Evolutionary conservation across 2,113 vertebrate species (phyloP).

Genomic region (Laterallus jamaicensis): DNA sequence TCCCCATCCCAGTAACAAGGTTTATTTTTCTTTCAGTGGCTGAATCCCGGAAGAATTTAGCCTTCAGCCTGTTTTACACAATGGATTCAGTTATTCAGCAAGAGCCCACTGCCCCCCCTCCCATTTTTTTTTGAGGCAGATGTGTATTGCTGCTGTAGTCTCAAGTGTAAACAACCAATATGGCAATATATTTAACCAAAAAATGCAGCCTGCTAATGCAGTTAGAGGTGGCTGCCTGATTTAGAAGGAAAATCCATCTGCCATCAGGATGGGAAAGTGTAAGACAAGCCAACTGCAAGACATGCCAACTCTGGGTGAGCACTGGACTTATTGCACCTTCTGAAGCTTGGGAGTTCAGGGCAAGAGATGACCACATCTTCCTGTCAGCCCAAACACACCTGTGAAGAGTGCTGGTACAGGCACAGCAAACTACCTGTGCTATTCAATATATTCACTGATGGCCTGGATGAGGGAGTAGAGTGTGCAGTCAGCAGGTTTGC

Average conservation of each 20-base stretch:
- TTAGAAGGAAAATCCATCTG: not conserved
- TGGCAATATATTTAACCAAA: not conserved
- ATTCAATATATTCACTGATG: too few relatives aligned
- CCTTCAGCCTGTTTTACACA: not conserved
- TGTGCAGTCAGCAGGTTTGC: too few relatives aligned
- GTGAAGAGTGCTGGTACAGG: not conserved
- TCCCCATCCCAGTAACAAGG: not conserved
- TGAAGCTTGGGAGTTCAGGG: rapidly evolving
- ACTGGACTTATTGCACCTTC: not conserved
- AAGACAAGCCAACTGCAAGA: not conserved
- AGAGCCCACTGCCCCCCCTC: not conserved
- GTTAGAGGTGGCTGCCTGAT: not conserved
- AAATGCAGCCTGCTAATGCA: not conserved
- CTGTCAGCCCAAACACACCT: not conserved
- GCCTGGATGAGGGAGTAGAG: too few relatives aligned
- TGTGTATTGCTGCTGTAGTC: not conserved
- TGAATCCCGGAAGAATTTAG: not conserved
- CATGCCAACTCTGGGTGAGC: not conserved
- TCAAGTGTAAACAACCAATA: not conserved
- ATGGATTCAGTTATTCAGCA: not conserved
- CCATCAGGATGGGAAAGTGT: not conserved
- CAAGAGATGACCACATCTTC: not conserved
- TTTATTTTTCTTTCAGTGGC: not conserved
- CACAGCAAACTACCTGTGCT: too few relatives aligned
- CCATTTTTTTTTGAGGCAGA: not conserved